Conservation (phyloP, 2,113 vertebrate genomes). For the Bostrychus sinensis region DNA sequence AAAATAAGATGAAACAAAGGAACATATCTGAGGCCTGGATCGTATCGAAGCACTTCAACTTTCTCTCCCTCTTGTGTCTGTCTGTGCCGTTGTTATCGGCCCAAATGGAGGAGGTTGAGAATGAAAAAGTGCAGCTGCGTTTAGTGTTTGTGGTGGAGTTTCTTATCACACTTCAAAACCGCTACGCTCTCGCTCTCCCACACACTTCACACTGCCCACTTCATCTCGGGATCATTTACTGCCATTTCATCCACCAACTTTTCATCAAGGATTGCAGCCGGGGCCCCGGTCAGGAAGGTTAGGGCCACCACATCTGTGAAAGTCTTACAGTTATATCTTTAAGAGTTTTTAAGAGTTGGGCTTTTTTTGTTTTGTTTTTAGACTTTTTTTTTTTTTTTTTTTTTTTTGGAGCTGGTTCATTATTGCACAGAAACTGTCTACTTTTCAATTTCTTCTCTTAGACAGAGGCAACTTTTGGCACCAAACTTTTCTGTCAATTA, state of each 20-base stretch:
- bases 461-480: not conserved
- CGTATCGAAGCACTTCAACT: constrained; percentile 47
- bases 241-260: constrained; percentile 35
- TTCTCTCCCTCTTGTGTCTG: constrained; percentile 34
- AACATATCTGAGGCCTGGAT: constrained; percentile 26
- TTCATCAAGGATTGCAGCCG: constrained; percentile 35
- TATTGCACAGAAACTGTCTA: no score
- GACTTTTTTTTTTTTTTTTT: constrained; percentile 51
- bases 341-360: not conserved
- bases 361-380: not conserved
- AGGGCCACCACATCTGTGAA: constrained; percentile 29
- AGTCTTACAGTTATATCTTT: constrained; percentile 14
- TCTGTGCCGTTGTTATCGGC: constrained; percentile 58
- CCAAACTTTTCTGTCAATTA: not conserved
- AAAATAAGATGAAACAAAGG: constrained; percentile 26
- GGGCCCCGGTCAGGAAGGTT: constrained; percentile 14
- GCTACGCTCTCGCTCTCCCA: constrained; percentile 55
- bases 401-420: no score
- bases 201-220: constrained; percentile 36
- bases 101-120: constrained; percentile 54
- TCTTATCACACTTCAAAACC: constrained; percentile 71
- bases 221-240: constrained; percentile 36
- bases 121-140: constrained; percentile 66
- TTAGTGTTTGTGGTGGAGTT: constrained; percentile 66
- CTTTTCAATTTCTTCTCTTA: no score